Base-by-base conservation (phyloP, 2,797 vertebrate species). In the Pangasius larnaudii region DNA sequence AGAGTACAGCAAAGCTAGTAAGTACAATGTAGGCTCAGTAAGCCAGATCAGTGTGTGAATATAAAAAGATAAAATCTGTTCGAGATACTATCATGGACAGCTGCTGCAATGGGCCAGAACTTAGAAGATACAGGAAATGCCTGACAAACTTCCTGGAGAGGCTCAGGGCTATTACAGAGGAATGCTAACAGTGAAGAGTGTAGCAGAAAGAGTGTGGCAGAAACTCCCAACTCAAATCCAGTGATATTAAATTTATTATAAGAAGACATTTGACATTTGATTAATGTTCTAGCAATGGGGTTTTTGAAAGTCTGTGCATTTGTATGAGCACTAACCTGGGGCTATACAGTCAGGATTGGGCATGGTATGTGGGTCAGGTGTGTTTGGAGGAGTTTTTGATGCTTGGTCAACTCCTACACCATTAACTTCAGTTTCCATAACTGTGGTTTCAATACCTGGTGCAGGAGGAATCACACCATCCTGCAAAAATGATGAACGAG, bases 261-360 rank as follows among this genome's bases (percentile, higher is more conserved):
- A 63, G 24, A 39, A 39, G 5, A n/a, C 59, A 65, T 63, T 65
- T 51, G 16, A 11, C 42, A 30, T 18, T 11, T 53, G 5, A n/a
- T 49, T n/a, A 46, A 11, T 18, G 6, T 53, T 75, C 0, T 13
- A 19, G 19, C 36, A 59, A 3, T 65, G 30, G 39, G 4, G 1
- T 58, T 69, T 27, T 84, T 33, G 51, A 30, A 82, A 24, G 22
- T 36, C 18, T 77, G 27, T 51, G 53, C 85, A 71, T 87, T 87
- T 80, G 22, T 63, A 71, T 56, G 46, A 87, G 39, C 69, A 93
- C 65, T 94, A 95, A 99, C 98, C 98, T 91, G 98, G 98, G 46
- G 98, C 98, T 1, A 99, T 98, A 87, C 86, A 96, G 83, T 97
- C 96, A 71, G 97, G 97, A 92, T 97, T 95, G 7, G 96, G 95